phyloP scores from a whole-genome alignment of 2,888 invertebrate species.

The Pollenia griseotomentosa region DNA sequence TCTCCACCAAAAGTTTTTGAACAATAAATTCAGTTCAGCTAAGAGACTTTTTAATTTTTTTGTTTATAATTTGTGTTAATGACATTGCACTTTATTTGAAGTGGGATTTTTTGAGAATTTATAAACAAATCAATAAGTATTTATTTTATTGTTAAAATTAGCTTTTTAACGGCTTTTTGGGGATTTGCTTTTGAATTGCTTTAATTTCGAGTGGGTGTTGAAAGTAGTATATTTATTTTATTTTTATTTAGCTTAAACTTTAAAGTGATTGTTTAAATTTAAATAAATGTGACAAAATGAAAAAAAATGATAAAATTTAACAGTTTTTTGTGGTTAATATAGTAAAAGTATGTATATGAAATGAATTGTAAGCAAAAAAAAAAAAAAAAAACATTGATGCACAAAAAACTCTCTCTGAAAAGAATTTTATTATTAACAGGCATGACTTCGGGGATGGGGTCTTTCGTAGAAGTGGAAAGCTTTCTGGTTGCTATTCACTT shows the following conservation, averaged over 20 bases:
- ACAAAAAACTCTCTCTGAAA: too few species aligned
- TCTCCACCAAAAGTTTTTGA: background rate
- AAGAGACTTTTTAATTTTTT: background rate
- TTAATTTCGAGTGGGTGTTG: conserved; percentile 31
- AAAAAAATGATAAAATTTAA: background rate
- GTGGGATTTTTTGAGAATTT: conserved; percentile 22
- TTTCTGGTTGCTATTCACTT: too few species aligned
- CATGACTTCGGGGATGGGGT: too few species aligned
- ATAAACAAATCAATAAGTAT: conserved; percentile 19
- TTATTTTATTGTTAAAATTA: conserved; percentile 41
- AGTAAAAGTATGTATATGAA: background rate
- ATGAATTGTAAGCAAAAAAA: background rate
- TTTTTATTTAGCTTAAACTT: conserved; percentile 7
- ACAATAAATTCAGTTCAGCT: background rate
- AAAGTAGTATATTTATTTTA: conserved; percentile 7
- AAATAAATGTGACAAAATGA: conserved; percentile 25
- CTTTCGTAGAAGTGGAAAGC: too few species aligned
- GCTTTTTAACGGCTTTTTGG: conserved; percentile 14
- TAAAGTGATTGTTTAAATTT: conserved; percentile 25
- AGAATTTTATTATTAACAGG: too few species aligned
- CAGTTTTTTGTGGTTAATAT: too few species aligned
- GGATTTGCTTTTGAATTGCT: conserved; percentile 1
- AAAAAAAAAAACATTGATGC: too few species aligned
- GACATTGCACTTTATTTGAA: conserved; percentile 59
- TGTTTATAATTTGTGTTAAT: conserved; percentile 53